These are phyloP conservation scores for Melanostoma mellinum DNA, from an alignment of 2,888 invertebrate genomes.

Conservation along the genomic window DNA sequence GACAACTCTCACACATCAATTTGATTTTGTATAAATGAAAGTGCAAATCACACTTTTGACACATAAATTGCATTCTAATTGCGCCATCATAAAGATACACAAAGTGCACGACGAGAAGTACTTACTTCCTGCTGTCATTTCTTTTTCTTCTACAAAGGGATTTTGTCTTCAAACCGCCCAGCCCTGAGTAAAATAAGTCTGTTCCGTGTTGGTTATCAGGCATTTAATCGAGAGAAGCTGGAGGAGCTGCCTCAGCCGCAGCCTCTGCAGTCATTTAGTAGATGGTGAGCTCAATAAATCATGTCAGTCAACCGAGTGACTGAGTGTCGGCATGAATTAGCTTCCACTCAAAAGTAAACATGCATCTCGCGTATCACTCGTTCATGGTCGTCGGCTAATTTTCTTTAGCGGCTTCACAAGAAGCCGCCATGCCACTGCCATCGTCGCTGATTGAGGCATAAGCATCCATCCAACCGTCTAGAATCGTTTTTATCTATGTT, in stretches of 20 bases:
- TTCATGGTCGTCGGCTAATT: slow-evolving; percentile 56
- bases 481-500: background rate
- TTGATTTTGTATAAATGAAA: slow-evolving; percentile 20
- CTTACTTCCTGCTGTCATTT: slow-evolving; percentile 62
- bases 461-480: slow-evolving; percentile 45
- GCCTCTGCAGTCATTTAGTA: slow-evolving; percentile 22
- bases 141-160: slow-evolving; percentile 36
- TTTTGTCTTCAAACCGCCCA: slow-evolving; percentile 33
- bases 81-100: slow-evolving; percentile 7
- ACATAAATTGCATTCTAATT: slow-evolving; percentile 65
- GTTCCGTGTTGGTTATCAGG: slow-evolving; percentile 51
- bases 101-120: slow-evolving; percentile 38
- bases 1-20: slow-evolving; percentile 33
- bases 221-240: slow-evolving; percentile 34
- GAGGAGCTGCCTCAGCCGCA: slow-evolving; percentile 27
- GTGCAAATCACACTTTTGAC: slow-evolving; percentile 58
- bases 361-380: slow-evolving; percentile 61
- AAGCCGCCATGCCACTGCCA: slow-evolving; percentile 55
- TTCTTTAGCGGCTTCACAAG: slow-evolving; percentile 60
- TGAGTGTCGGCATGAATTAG: slow-evolving; percentile 71
- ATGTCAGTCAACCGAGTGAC: slow-evolving; percentile 69
- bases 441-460: slow-evolving; percentile 50
- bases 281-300: slow-evolving; percentile 53
- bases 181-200: slow-evolving; percentile 50
- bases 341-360: slow-evolving; percentile 69